Evolutionary conservation across 2,888 invertebrate species (phyloP).

Genomic region (Callinectes sapidus): DNA sequence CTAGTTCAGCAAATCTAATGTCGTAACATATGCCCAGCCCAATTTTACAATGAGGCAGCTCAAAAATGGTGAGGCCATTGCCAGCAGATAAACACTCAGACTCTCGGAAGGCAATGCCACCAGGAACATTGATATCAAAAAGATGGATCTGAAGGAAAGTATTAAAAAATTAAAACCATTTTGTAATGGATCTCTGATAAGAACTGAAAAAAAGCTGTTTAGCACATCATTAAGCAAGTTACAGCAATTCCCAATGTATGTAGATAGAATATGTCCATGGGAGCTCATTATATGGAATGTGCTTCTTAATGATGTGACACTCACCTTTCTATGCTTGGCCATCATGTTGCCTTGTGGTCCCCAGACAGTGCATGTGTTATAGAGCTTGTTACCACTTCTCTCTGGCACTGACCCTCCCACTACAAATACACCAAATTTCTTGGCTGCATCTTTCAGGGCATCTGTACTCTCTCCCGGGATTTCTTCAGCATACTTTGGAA

Average conservation of each 20-base stretch:
- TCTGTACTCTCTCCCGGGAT: constrained; percentile 86
- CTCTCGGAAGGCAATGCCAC: constrained; percentile 93
- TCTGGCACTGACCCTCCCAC: constrained; percentile 96
- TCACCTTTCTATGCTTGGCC: constrained; percentile 89
- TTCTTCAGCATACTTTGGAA: constrained; percentile 89
- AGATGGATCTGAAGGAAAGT: constrained; percentile 85
- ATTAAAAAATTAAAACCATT: not conserved
- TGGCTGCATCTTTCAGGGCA: constrained; percentile 85
- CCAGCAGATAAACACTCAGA: constrained; percentile 90
- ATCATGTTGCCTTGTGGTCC: constrained; percentile 84
- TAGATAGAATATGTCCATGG: not conserved
- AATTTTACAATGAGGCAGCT: constrained; percentile 84
- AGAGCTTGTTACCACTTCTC: constrained; percentile 81
- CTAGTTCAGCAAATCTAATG: constrained; percentile 92
- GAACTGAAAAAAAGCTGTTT: too few relatives aligned
- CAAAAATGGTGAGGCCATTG: constrained; percentile 83
- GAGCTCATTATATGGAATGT: not conserved
- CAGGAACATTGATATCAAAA: constrained; percentile 96
- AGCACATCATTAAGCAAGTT: too few relatives aligned
- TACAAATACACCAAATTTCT: constrained; percentile 85
- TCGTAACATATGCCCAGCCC: constrained; percentile 98
- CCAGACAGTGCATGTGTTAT: constrained; percentile 87
- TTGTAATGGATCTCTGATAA: too few relatives aligned
- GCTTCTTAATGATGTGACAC: constrained; percentile 38
- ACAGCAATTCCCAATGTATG: too few relatives aligned